Evolutionary conservation across 2,113 vertebrate genomes (phyloP).

Genomic region (Piaya cayana): DNA sequence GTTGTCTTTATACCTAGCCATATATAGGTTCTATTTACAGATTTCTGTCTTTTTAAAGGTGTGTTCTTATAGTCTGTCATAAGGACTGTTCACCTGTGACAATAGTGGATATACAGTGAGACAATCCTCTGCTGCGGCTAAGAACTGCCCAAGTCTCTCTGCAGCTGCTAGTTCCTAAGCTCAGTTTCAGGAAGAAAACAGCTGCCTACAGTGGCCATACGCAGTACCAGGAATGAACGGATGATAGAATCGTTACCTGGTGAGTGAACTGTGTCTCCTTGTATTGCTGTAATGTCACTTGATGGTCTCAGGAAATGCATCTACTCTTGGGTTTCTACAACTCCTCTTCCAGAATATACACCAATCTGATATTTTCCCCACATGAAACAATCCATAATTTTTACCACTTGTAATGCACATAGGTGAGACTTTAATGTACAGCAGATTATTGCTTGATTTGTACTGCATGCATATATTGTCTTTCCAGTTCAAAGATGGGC

Average conservation of each 20-base stretch:
- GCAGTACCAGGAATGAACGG: not conserved
- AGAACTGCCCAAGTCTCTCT: not conserved
- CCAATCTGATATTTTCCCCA: not conserved
- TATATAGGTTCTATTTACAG: not conserved
- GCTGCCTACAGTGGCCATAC: not conserved
- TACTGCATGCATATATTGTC: not conserved
- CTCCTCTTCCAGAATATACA: not conserved
- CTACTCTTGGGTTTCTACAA: not conserved
- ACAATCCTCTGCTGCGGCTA: not conserved
- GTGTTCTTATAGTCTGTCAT: not conserved
- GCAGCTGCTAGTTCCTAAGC: not conserved
- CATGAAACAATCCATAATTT: not conserved
- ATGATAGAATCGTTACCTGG: not conserved
- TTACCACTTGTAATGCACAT: not conserved
- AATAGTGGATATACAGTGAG: fast-evolving
- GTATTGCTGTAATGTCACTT: not conserved
- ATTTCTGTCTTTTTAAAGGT: not conserved
- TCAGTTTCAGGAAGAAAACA: not conserved
- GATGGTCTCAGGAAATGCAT: not conserved
- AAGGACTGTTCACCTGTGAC: not conserved
- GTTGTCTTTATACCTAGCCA: not conserved
- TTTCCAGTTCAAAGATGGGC: not conserved
- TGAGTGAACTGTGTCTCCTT: not conserved
- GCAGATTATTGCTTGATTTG: not conserved
- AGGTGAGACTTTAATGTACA: not conserved